These are phyloP conservation scores for Epinephelus cyanopodus DNA, from an alignment of 2,113 vertebrate genomes.

Conservation along the genomic window DNA sequence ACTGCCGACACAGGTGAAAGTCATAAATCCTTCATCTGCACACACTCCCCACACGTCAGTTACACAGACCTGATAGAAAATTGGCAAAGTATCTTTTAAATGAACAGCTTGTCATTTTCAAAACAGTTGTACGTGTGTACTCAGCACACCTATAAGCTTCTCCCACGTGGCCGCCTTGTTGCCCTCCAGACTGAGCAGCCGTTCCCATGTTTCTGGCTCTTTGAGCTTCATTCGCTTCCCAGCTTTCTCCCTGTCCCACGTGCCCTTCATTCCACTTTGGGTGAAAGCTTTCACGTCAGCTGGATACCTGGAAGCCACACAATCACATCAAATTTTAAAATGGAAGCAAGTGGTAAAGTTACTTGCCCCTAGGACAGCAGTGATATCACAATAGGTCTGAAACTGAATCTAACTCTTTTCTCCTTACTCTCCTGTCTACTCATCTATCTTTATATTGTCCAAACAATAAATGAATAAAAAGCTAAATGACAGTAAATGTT, in stretches of 20 bases:
- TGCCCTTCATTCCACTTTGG: slow-evolving; percentile 86
- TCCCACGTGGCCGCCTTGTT: slow-evolving; percentile 90
- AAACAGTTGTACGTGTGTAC: not conserved
- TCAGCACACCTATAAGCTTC: slow-evolving; percentile 87
- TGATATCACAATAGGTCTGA: not conserved
- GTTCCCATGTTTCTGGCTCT: slow-evolving; percentile 89
- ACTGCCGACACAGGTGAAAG: no score
- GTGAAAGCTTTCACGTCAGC: slow-evolving; percentile 82
- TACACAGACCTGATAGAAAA: no score
- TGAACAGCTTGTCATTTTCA: not conserved
- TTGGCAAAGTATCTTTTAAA: not conserved
- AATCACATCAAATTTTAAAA: not conserved
- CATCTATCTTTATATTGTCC: not conserved
- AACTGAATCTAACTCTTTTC: not conserved
- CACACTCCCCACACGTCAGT: no score
- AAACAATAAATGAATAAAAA: not conserved
- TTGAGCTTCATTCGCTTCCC: slow-evolving; percentile 89
- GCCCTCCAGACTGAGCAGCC: slow-evolving; percentile 85
- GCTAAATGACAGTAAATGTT: not conserved
- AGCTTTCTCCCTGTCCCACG: slow-evolving; percentile 86
- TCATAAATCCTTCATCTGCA: no score
- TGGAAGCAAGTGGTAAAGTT: not conserved
- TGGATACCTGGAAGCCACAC: slow-evolving; percentile 85
- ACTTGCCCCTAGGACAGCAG: not conserved
- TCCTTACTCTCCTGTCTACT: not conserved